Evolutionary conservation across 2,797 vertebrate species (phyloP).

Genomic region (Catamblyrhynchus diadema): DNA sequence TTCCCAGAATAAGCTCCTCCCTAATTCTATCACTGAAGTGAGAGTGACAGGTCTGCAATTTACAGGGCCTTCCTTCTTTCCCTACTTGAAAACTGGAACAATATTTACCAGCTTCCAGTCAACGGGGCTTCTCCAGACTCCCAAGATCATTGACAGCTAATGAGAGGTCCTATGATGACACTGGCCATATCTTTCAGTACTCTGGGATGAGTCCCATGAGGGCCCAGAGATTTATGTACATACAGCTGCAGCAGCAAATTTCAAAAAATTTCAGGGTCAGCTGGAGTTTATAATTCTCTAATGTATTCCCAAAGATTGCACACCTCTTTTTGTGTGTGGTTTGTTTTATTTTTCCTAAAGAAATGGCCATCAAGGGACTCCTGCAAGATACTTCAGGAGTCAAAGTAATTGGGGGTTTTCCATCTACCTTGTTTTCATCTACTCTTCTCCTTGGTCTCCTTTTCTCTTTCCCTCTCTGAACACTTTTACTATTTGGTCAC

Average conservation of each 20-base stretch:
- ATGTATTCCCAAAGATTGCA: not conserved
- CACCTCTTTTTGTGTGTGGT: not conserved
- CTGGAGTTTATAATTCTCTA: not conserved
- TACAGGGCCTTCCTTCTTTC: not conserved
- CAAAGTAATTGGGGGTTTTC: not conserved
- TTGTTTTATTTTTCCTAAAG: not conserved
- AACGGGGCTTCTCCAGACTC: not conserved
- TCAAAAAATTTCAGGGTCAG: not conserved
- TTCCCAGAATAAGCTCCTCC: not conserved
- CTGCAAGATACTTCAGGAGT: not conserved
- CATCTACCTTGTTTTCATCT: not conserved
- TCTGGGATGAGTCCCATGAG: not conserved
- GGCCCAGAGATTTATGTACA: not conserved
- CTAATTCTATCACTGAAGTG: not conserved
- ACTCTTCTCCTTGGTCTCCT: not conserved
- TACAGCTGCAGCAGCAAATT: not conserved
- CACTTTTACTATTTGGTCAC: not conserved
- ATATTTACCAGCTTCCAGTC: not conserved
- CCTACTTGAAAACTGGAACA: not conserved
- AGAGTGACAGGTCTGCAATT: not conserved
- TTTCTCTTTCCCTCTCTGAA: not conserved
- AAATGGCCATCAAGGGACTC: not conserved
- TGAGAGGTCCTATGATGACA: not conserved
- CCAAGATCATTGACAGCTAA: not conserved
- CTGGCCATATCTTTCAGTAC: not conserved